These are phyloP conservation scores for Stegana nigrithorax DNA, from an alignment of 2,888 invertebrate genomes.

Conservation along the genomic window DNA sequence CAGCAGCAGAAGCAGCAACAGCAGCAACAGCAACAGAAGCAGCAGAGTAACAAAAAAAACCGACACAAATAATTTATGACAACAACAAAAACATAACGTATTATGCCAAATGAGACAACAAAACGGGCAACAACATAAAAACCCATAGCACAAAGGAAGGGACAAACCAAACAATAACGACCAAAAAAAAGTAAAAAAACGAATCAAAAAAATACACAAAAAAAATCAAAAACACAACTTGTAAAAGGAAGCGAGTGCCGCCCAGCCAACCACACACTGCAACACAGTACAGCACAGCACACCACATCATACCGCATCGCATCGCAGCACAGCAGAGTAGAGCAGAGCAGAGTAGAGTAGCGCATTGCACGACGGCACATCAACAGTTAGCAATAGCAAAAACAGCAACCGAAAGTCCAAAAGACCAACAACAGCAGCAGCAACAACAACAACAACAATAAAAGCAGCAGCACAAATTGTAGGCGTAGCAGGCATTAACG, in stretches of 20 bases:
- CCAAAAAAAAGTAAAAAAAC: no score
- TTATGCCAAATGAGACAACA: no score
- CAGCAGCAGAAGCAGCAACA: neutral
- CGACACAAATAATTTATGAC: neutral
- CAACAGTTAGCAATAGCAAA: neutral
- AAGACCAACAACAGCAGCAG: neutral
- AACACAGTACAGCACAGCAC: no score
- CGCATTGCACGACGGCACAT: no score
- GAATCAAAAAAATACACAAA: no score
- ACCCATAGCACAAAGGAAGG: neutral
- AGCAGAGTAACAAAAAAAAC: neutral
- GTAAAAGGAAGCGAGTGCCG: neutral
- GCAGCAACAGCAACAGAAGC: neutral
- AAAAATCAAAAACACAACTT: no score
- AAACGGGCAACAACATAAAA: neutral
- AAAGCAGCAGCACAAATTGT: neutral
- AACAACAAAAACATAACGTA: no score
- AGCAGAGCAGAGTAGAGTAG: no score
- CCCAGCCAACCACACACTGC: neutral
- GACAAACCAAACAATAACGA: neutral
- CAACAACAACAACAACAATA: neutral
- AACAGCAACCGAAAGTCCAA: neutral
- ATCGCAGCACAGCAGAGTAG: no score
- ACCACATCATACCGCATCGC: no score
- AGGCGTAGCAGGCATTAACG: neutral